Base-by-base conservation (phyloP, 2,113 vertebrate species). In the Etheostoma spectabile region DNA sequence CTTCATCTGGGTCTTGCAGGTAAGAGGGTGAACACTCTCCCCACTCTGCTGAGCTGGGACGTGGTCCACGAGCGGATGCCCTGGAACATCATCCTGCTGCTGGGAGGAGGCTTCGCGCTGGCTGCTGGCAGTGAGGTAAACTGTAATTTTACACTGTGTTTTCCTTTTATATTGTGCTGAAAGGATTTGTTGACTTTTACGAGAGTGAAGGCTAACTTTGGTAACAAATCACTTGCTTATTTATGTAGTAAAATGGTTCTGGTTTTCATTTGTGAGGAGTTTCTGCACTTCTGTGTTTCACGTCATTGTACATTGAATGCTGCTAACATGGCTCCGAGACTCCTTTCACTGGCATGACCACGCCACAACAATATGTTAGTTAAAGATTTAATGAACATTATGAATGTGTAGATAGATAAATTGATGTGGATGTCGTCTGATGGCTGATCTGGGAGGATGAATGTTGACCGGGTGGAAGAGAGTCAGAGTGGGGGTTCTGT, bases 101-200 rank as follows among this genome's bases (percentile, higher is more conserved):
- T 99, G 90, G 98, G 98, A 49, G 97, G 97, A 30, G 97, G 98
- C 74, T 99, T 97, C 33, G 97, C 98, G 75, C 85, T 99, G 83
- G 97, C 98, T 84, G 95, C 93, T 3, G 97, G 96, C 88, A 98
- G 97, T 3, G 96, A 98, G 97, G 97, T 99, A 93, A 88, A 67
- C 33, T 62, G 5, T 27, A 27, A 27, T 27, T 27, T 27, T 27
- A 21, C 22, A 16, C 48, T 30, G 22, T 45, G 8, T 52, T 21
- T 4, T 55, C 2, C 5, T n/a, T 67, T 24, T 77, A 64, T 22
- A 27, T 51, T 53, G 16, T 24, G 21, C 60, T 42, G 33, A 4
- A 49, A 63, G 42, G 8, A 63, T 42, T 53, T 19, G n/a, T 27
- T 2, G 2, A 30, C 16, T 30, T 11, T 46, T 70, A 15, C 16